phyloP scores from a whole-genome alignment of 1,140 invertebrate genomes.

The Rhagoletis pomonella region DNA sequence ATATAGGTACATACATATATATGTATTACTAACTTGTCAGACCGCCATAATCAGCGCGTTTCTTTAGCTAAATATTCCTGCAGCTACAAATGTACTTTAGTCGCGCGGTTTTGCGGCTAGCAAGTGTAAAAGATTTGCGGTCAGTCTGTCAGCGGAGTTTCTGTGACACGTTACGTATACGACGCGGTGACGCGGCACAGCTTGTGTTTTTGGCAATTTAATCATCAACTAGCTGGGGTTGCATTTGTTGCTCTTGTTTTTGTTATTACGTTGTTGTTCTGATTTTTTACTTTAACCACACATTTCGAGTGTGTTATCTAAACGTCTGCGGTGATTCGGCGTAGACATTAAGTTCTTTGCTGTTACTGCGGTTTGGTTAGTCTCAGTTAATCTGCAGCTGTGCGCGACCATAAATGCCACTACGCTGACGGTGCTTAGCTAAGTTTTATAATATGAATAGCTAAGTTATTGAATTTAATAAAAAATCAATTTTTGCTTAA shows the following conservation, averaged over 20 bases:
- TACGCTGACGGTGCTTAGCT: not conserved
- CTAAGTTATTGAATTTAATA: not conserved
- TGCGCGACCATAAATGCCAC: not conserved
- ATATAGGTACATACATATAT: not conserved
- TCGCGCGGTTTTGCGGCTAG: constrained; percentile 24
- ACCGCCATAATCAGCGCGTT: not conserved
- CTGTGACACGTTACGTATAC: constrained; percentile 43
- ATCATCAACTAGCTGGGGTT: not conserved
- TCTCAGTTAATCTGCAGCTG: not conserved
- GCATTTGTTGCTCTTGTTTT: not conserved
- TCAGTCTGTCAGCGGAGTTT: constrained; percentile 46
- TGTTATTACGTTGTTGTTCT: not conserved
- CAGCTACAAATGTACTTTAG: not conserved
- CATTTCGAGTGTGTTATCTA: constrained; percentile 25
- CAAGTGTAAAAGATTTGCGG: constrained; percentile 30
- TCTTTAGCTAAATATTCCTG: not conserved
- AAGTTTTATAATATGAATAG: not conserved
- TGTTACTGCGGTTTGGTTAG: constrained; percentile 30
- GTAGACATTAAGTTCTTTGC: constrained; percentile 7
- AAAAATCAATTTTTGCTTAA: not conserved
- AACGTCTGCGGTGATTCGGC: not conserved
- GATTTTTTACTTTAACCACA: not conserved
- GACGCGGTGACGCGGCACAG: not conserved
- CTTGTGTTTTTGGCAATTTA: not conserved
- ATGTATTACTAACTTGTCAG: not conserved